Evolutionary conservation across 1,140 invertebrate genomes (phyloP).

Genomic region (Psix sp.): DNA sequence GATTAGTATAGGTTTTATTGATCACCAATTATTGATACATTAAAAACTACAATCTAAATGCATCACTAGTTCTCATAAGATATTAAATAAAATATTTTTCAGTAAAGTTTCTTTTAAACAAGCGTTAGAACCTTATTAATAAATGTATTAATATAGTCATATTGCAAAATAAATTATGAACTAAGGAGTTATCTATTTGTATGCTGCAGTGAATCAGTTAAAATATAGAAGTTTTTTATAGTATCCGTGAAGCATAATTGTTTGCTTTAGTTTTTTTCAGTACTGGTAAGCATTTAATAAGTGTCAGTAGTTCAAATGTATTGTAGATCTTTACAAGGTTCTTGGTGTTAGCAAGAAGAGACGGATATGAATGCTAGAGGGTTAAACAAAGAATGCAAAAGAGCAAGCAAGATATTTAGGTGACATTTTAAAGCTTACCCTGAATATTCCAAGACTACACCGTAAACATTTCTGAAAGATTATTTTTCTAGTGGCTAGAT

Average conservation of each 20-base stretch:
- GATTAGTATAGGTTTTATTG: no score
- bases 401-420: slow-evolving; percentile 23
- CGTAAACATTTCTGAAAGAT: slow-evolving; percentile 70
- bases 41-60: no score
- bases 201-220: slow-evolving; percentile 17
- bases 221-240: slow-evolving; percentile 70
- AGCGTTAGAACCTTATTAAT: no score
- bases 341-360: slow-evolving; percentile 33
- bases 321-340: slow-evolving; percentile 44
- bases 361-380: slow-evolving; percentile 58
- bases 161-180: no score
- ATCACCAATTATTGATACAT: no score
- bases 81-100: no score
- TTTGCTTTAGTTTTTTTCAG: no score
- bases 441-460: slow-evolving; percentile 67
- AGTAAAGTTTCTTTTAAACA: no score
- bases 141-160: no score
- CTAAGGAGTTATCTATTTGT: slow-evolving; percentile 37
- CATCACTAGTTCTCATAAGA: no score
- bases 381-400: slow-evolving; percentile 55
- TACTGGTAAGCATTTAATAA: slow-evolving; percentile 66
- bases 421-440: slow-evolving; percentile 51
- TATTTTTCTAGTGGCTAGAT: slow-evolving; percentile 65
- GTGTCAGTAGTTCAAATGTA: slow-evolving; percentile 61
- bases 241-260: slow-evolving; percentile 67